These are phyloP conservation scores for Phylloscopus trochiloides DNA, from an alignment of 2,113 vertebrate species.

Conservation along the genomic window DNA sequence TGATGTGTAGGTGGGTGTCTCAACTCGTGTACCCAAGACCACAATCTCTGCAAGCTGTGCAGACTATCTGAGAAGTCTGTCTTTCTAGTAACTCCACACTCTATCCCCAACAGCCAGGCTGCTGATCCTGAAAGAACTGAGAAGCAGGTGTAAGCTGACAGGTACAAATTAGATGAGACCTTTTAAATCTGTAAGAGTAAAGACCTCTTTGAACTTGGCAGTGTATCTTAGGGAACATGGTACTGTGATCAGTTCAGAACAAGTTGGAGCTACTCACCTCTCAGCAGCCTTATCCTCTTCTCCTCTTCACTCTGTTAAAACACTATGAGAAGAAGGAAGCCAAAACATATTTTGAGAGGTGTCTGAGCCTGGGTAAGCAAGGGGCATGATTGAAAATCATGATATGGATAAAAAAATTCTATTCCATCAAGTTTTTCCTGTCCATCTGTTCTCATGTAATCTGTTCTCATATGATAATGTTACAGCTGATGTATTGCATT, in stretches of 20 bases:
- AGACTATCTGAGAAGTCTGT: background rate
- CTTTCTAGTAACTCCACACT: background rate
- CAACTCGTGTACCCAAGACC: background rate
- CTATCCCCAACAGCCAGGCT: background rate
- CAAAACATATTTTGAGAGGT: background rate
- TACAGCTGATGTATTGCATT: background rate
- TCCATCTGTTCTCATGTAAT: background rate
- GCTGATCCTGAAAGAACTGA: background rate
- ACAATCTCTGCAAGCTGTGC: background rate
- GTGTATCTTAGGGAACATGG: background rate
- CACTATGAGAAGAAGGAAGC: background rate
- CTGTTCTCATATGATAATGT: background rate
- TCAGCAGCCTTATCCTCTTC: background rate
- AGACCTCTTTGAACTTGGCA: background rate
- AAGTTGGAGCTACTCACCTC: background rate
- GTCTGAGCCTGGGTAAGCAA: background rate
- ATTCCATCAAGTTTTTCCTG: background rate
- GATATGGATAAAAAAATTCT: background rate
- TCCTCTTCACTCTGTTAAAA: background rate
- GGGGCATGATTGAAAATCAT: background rate
- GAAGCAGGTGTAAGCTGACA: background rate
- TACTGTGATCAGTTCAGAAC: background rate
- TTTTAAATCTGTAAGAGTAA: background rate
- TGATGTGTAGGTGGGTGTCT: background rate
- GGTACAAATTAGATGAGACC: background rate